These are phyloP conservation scores for Muscicapa comitata DNA, from an alignment of 2,797 vertebrate species.

Conservation along the genomic window DNA sequence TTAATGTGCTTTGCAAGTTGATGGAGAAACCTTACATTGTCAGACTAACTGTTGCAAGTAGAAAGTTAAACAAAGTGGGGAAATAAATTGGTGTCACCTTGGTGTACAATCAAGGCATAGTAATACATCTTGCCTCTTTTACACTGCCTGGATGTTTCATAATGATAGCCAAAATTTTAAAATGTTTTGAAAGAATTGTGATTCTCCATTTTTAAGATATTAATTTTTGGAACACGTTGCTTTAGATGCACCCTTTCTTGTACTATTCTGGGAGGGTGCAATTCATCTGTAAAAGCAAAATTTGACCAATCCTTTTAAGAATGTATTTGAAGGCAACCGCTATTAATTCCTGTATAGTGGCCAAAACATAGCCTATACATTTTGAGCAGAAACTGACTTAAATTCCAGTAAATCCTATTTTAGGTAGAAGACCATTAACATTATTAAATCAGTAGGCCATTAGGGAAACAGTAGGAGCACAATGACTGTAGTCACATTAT, in stretches of 20 bases:
- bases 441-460: slow-evolving; percentile 28
- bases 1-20: background rate
- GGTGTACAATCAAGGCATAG: background rate
- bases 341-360: background rate
- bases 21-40: background rate
- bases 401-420: background rate
- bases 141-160: background rate
- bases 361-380: background rate
- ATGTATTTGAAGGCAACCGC: background rate
- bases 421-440: background rate
- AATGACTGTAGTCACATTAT: background rate
- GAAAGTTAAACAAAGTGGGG: background rate
- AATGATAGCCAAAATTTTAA: background rate
- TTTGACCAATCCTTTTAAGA: background rate
- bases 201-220: background rate
- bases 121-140: background rate
- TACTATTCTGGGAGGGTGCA: background rate
- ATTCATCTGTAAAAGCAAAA: background rate
- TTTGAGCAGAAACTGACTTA: background rate
- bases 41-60: background rate
- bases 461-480: background rate
- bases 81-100: background rate
- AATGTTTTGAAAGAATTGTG: background rate
- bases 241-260: background rate
- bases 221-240: background rate